Percentiles rank a stretch among this genome's conserved stretches.
Conservation (phyloP, 2,113 vertebrate genomes). For the Galbula dea region DNA sequence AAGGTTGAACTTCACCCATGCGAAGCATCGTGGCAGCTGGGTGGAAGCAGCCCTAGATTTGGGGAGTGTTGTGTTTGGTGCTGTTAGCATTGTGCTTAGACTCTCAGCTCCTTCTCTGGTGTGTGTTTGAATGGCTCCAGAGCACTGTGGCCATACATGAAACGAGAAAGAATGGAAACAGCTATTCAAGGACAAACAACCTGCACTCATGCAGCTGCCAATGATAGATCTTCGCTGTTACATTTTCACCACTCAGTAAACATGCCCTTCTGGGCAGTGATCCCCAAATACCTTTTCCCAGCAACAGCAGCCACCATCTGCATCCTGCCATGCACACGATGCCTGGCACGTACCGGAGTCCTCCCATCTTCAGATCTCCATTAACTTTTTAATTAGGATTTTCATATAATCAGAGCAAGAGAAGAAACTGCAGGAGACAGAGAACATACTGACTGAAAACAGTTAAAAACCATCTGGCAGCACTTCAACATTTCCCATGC, state of each 20-base stretch:
- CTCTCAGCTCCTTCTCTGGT: background rate
- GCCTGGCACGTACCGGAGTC: background rate
- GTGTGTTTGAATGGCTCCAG: background rate
- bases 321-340: background rate
- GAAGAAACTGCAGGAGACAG: background rate
- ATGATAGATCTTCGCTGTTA: background rate
- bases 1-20: background rate
- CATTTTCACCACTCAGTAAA: conserved; percentile 21
- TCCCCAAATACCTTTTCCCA: background rate
- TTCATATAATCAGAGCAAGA: background rate
- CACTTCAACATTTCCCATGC: background rate
- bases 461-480: background rate
- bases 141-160: background rate
- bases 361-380: background rate
- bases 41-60: background rate
- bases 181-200: background rate
- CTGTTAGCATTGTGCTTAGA: background rate
- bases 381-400: conserved; percentile 11
- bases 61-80: background rate
- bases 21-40: background rate
- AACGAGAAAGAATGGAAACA: background rate
- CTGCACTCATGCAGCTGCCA: background rate
- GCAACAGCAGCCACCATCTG: background rate
- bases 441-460: background rate
- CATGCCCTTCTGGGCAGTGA: background rate